Evolutionary conservation across 2,888 invertebrate genomes (phyloP), one percentile per base, ranked within the genome.

Genomic region (Gastracanthus pulcherrimus): DNA sequence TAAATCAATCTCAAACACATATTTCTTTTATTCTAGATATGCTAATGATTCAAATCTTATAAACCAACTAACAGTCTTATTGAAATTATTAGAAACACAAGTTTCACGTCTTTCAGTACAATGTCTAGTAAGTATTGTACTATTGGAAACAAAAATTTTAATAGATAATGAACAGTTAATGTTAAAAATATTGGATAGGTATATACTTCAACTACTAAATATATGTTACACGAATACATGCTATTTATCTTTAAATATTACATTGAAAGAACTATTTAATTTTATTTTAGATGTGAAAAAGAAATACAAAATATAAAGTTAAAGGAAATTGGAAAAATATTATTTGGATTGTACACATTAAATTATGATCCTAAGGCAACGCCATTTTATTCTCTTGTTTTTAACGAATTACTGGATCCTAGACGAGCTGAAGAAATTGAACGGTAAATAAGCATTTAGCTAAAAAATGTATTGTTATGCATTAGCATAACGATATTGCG

Each of bases 311-410:
- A 88, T 4, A 89, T 93, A 0, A 93, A 96, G 82, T 71, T 96
- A 0, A 97, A 97, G 91, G 97, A 97, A 88, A 91, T 97, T 29
- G 96, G 96, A 90, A 93, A 96, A 85, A 90, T 96, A 13, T 91
- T 94, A 2, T 92, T 95, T 80, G 93, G 93, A 0, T 93, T 94
- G 87, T 93, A 94, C 1, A 93, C 94, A 87, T 95, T 95, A 84
- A 93, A 95, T 88, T 93, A 92, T 23, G 86, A 92, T 72, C 93
- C 92, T 9, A 85, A 87, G 7, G 91, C 92, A 5, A 91, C 92
- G 26, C 93, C 94, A 80, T 85, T 94, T 11, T 93, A 91, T 77
- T 78, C 91, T 23, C 86, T 89, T 7, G 89, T 94, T 34, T 85
- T 93, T 0, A 82, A 92, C 0, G 92, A 94, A 86, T 86, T 97